Evolutionary conservation across 1,140 invertebrate species (phyloP).

Genomic region (Neuroterus valhalla): DNA sequence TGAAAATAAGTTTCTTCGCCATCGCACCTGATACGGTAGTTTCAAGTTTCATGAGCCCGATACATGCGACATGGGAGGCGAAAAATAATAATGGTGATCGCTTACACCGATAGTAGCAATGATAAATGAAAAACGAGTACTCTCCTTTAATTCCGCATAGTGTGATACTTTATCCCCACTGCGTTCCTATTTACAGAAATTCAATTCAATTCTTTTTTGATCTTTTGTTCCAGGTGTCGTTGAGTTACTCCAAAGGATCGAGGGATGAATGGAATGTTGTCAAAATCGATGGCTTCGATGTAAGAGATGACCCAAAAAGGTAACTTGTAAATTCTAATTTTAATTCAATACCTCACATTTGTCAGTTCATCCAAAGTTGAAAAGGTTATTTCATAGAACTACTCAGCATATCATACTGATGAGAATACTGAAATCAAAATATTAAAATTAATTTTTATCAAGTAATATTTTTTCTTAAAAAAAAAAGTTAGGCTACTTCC

Average conservation of each 20-base stretch:
- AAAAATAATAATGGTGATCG: neutral
- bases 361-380: too few relatives aligned
- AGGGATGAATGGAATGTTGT: slow-evolving; percentile 92
- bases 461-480: too few relatives aligned
- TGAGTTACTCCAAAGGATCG: slow-evolving; percentile 89
- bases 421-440: neutral
- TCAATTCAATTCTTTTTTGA: neutral
- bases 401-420: too few relatives aligned
- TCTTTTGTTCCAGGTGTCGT: slow-evolving; percentile 84
- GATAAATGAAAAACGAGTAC: slow-evolving; percentile 3
- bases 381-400: too few relatives aligned
- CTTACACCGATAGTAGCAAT: slow-evolving; percentile 1
- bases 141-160: neutral
- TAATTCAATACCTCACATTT: slow-evolving; percentile 5
- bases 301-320: slow-evolving; percentile 91
- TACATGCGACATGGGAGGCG: neutral
- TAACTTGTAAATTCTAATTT: slow-evolving; percentile 68
- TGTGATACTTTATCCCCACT: neutral
- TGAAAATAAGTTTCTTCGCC: slow-evolving; percentile 5
- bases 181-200: neutral
- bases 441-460: slow-evolving; percentile 33
- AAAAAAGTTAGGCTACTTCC: too few relatives aligned
- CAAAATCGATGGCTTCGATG: slow-evolving; percentile 90
- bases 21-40: slow-evolving; percentile 17
- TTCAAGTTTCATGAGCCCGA: slow-evolving; percentile 32